Evolutionary conservation across 2,797 vertebrate genomes (phyloP).

Genomic region (Bradypodion pumilum): DNA sequence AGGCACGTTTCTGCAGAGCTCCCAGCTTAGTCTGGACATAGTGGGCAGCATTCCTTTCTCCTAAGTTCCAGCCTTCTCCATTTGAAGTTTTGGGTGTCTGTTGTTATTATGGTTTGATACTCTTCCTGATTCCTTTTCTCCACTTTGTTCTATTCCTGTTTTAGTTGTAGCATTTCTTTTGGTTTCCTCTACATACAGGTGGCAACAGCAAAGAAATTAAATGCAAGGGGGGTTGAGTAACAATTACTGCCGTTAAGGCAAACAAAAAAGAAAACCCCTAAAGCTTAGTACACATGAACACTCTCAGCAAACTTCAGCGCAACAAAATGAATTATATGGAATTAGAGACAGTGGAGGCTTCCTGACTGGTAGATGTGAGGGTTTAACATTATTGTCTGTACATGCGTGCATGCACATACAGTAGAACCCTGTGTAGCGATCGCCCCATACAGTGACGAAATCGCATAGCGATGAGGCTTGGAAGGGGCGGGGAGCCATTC

Average conservation of each 20-base stretch:
- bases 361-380: neutral
- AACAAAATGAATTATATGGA: conserved; percentile 28
- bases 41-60: neutral
- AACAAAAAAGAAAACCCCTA: neutral
- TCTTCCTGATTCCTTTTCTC: conserved; percentile 30
- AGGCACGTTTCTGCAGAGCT: conserved; percentile 19
- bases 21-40: neutral
- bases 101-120: conserved; percentile 21
- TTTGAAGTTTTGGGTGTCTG: conserved; percentile 27
- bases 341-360: conserved; percentile 22
- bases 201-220: conserved; percentile 12
- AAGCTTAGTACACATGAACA: neutral
- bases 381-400: neutral
- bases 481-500: no score
- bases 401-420: no score
- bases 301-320: conserved; percentile 23
- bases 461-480: no score
- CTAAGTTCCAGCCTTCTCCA: neutral
- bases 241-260: neutral
- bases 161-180: conserved; percentile 33
- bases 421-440: no score
- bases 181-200: conserved; percentile 37
- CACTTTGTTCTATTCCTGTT: conserved; percentile 22
- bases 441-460: no score
- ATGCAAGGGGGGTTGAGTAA: neutral